Base-by-base conservation (phyloP, 2,113 vertebrate species). In the Hydrochoerus hydrochaeris region DNA sequence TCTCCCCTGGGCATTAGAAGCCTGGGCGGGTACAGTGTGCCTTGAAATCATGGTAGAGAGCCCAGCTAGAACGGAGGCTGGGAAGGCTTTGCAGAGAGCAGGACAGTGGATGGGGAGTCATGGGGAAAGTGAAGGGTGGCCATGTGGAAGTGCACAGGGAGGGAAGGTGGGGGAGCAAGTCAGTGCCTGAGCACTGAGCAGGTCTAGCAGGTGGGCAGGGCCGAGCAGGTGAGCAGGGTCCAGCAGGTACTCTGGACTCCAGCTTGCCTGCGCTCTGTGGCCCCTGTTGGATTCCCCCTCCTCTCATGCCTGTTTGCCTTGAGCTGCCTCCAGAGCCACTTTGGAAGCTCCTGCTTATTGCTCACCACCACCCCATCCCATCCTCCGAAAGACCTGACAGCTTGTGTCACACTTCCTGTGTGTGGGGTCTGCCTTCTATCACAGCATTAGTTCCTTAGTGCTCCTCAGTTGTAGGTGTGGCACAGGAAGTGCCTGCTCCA, bases 271-370 rank as follows among this genome's bases (percentile, higher is more conserved):
- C 46, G 35, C 28, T 71, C 28, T 22, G 16, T 30, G 35, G 65
- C 17, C 77, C 30, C 35, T 63, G 0, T 20, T 49, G 38, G 16
- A n/a, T n/a, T 30, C 14, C 3, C 41, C 38, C 16, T 19, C 17
- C 12, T 71, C n/a, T 46, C 20, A 30, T 16, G 60, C 26, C 62
- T 86, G 11, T 5, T 28, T 63, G 22, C 22, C 60, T 7, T 35
- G 46, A 75, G 13, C 81, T 84, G 63, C 63, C 30, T 63, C 24
- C 80, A n/a, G 22, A 88, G 65, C 35, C 67, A 88, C 16, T 88
- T 93, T 88, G 60, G 57, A 95, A 88, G n/a, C 17, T 82, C 96
- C 46, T 71, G 77, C 24, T 71, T 22, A 93, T 49, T 86, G 89
- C 22, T 63, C 17, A 81, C 20, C 10, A 69, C 26, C 10, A 69